A percentile compares a stretch with the other conserved stretches of the same genome.
These are phyloP conservation scores for Drosophila kohkoa DNA, from an alignment of 1,140 invertebrate genomes.

Conservation along the genomic window DNA sequence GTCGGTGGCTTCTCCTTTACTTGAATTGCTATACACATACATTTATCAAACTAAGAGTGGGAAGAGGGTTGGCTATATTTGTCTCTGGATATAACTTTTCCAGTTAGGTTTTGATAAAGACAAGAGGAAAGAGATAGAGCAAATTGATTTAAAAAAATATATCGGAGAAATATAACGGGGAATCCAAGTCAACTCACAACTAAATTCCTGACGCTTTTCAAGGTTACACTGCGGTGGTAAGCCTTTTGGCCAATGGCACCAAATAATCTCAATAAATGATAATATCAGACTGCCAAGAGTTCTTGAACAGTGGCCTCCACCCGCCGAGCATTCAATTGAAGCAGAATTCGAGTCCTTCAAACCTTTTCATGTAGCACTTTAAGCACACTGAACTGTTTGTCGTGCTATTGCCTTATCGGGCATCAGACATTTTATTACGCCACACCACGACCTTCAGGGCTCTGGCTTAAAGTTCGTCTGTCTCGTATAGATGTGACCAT, in stretches of 20 bases:
- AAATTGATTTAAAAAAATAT: no score
- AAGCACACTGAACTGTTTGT: constrained; percentile 54
- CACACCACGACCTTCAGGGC: constrained; percentile 23
- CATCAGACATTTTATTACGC: constrained; percentile 77
- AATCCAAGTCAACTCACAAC: no score
- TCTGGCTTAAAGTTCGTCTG: background rate
- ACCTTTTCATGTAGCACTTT: constrained; percentile 23
- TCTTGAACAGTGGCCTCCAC: constrained; percentile 39
- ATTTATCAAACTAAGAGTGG: no score
- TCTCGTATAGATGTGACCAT: background rate
- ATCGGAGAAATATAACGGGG: no score
- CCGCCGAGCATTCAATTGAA: constrained; percentile 76
- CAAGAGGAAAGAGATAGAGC: no score
- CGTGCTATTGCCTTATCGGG: constrained; percentile 60
- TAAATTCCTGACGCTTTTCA: background rate
- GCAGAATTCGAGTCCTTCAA: constrained; percentile 39
- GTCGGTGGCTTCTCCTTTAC: constrained; percentile 55
- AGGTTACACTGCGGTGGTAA: constrained; percentile 46
- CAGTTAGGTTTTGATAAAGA: no score
- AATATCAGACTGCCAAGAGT: constrained; percentile 70
- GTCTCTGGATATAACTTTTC: no score
- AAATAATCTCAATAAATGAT: constrained; percentile 81
- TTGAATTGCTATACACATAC: constrained; percentile 38
- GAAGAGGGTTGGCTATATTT: no score
- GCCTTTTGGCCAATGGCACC: constrained; percentile 78